Base-by-base conservation (phyloP, 2,888 invertebrate genomes). In the Lymantria dispar region DNA sequence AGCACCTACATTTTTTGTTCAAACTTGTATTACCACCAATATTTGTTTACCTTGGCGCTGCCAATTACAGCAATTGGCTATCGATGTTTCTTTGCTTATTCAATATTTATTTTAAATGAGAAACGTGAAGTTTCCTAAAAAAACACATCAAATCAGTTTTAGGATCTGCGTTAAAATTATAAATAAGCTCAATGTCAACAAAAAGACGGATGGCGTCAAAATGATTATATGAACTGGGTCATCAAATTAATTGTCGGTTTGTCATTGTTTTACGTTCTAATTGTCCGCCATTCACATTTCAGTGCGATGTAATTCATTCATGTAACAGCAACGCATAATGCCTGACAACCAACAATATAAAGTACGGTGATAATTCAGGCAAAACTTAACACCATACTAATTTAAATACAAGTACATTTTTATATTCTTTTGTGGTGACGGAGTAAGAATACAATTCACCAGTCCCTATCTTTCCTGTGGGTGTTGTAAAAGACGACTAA, bases 251-350 rank as follows among this genome's bases (percentile, higher is more conserved):
- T 74, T 78, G 74, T 68, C 67, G 70, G 72, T 71, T 73, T 72
- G 77, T 72, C 73, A 74, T 82, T 86, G 82, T 81, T 74, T 85
- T 83, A 83, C 85, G 87, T 84, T 88, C 87, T 80, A 83, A 85
- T 86, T 85, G 72, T 71, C 64, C 63, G 48, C 59, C 75, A 76
- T 79, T 80, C 76, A 78, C 68, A 68, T 70, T 69, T 67, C 64
- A 68, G 59, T 56, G 56, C 59, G 70, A 72, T 76, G 73, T 74
- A 74, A 73, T 70, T 78, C 83, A 82, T 83, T 84, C 78, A 78
- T 72, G 65, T 68, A 68, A 58, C 60, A 56, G 63, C 63, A 64
- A 58, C 56, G 56, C 49, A 53, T 58, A 58, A 62, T 59, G 55
- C 56, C 63, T 69, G 72, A 37, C 36, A 45, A 37, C 33, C 33